Evolutionary conservation across 2,797 vertebrate species (phyloP).

Genomic region (Ficedula albicollis): DNA sequence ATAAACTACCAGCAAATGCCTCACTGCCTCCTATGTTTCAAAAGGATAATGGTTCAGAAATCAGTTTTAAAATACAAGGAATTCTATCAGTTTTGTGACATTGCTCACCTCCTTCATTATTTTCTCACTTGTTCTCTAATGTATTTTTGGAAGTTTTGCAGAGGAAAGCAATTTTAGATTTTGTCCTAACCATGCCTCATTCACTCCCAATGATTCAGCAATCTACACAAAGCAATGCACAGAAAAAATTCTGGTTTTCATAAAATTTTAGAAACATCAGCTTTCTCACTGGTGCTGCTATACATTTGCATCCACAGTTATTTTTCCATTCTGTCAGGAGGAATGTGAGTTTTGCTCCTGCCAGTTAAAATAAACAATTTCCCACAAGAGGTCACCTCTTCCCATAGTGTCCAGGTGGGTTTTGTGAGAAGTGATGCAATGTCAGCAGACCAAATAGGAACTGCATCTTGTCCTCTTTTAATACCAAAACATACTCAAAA

Average conservation of each 20-base stretch:
- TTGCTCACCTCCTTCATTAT: neutral
- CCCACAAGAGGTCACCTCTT: neutral
- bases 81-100: neutral
- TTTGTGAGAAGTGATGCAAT: neutral
- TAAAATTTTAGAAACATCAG: neutral
- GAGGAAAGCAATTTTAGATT: neutral
- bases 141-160: neutral
- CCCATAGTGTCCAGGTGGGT: neutral
- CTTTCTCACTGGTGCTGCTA: neutral
- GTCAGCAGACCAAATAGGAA: neutral
- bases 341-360: neutral
- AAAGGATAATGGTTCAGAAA: neutral
- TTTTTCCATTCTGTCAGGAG: neutral
- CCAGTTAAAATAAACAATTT: neutral
- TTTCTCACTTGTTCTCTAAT: neutral
- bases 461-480: neutral
- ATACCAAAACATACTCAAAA: neutral
- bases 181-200: neutral
- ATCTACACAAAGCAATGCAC: neutral
- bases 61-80: neutral
- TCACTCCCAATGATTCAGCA: neutral
- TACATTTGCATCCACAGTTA: neutral
- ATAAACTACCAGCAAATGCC: neutral
- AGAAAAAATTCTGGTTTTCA: neutral
- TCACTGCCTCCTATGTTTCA: neutral